Evolutionary conservation across 2,888 invertebrate species (phyloP).

Genomic region (Podabrus alpinus): DNA sequence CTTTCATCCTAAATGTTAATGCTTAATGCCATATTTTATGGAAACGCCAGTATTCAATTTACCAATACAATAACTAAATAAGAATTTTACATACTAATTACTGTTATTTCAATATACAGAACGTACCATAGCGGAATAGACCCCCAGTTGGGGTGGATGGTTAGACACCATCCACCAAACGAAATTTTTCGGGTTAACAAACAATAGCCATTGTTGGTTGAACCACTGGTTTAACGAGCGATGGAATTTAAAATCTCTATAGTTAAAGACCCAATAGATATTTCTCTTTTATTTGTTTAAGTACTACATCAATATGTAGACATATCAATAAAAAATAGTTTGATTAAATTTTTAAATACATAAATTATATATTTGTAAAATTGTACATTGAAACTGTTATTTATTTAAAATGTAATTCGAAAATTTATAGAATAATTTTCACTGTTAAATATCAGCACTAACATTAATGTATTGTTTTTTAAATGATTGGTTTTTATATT

Average conservation of each 20-base stretch:
- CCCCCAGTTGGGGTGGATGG: background rate
- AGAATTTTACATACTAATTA: background rate
- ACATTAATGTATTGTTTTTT: background rate
- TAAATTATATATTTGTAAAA: background rate
- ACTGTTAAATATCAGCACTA: slow-evolving; percentile 23
- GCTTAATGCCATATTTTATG: background rate
- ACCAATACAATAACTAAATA: slow-evolving; percentile 22
- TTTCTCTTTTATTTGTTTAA: background rate
- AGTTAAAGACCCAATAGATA: too few relatives aligned
- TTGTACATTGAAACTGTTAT: background rate
- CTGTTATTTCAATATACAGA: background rate
- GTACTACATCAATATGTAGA: too few relatives aligned
- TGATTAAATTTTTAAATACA: background rate
- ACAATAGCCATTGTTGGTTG: too few relatives aligned
- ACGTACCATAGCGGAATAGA: background rate
- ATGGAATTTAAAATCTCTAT: too few relatives aligned
- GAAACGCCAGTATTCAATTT: slow-evolving; percentile 22
- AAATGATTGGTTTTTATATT: background rate
- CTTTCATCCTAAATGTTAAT: slow-evolving; percentile 1
- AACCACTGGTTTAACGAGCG: too few relatives aligned
- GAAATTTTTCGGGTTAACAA: background rate
- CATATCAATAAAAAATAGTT: background rate
- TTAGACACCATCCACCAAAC: background rate
- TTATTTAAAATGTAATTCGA: background rate
- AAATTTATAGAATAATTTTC: slow-evolving; percentile 15